Evolutionary conservation across 2,888 invertebrate genomes (phyloP), one percentile per base, ranked within the genome.

Genomic region (Pterostichus madidus): DNA sequence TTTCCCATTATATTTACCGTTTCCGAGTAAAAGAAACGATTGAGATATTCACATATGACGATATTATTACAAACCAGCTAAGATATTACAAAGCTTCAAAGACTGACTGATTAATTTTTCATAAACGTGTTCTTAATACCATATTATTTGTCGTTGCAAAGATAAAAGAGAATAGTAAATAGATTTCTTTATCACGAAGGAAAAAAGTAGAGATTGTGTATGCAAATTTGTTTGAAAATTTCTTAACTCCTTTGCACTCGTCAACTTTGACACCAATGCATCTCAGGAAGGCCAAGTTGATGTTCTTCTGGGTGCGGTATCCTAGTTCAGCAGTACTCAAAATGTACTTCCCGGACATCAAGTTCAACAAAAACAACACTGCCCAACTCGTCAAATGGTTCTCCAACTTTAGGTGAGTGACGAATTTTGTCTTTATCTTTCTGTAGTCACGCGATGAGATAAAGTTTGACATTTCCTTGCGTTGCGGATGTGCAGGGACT

Each of bases 381-480:
- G 99, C 99, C 89, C 99, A 99, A 93, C 96, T 99, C 90, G 99
- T 99, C 93, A 99, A 99, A 92, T 99, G 99, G 99, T 99, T 99
- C 95, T 99, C 99, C 89, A 99, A 99, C 91, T 99, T 99, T 93
- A 95, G 99, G 99, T 99, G 90, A 95, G 96, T 93, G 49, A 44
- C 78, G 31, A n/a, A 81, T 52, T 52, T 24, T 61, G 11, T 59
- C n/a, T 85, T 83, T 84, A 84, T 77, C 77, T 83, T 76, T 83
- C 32, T 52, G 15, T 52, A 13, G 68, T 80, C 80, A 68, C 68
- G 64, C 15, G 80, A 71, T 46, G 10, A 53, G 44, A 80, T 59
- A 78, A 61, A 49, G 13, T 75, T 17, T 61, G 49, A 78, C 64
- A 78, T 78, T 78, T 78, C 77, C 77, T 56, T 3, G 32, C 8